Base-by-base conservation (phyloP, 2,797 vertebrate species). In the Thunnus albacares region DNA sequence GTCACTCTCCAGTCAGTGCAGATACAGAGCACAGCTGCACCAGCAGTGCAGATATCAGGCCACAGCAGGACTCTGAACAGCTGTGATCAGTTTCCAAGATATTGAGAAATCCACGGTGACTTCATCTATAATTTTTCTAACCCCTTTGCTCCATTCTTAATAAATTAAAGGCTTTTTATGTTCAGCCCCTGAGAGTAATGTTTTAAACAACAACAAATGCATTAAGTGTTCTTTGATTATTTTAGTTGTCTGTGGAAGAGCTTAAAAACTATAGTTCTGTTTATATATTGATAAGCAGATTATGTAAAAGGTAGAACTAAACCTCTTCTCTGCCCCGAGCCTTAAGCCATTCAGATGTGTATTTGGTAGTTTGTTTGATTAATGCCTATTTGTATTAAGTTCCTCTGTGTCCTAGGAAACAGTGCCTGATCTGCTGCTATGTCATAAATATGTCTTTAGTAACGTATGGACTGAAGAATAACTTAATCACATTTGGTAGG, bases 91-190 rank as follows among this genome's bases (percentile, higher is more conserved):
- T 59, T 63, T 30, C 11, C 51, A 57, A 59, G 59, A 71, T 66
- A 55, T 10, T 35, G 22, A 64, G 65, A 68, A 83, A 45, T n/a
- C 38, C 22, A 26, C 10, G 62, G 12, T 60, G 57, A 63, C 24
- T 5, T 17, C 58, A 72, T 81, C 15, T 68, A 52, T 71, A 57
- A 79, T 83, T 83, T 4, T 24, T 83, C 10, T 24, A 58, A 69
- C 62, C 38, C 57, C 66, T 79, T 84, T 35, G 73, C 18, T 33
- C 15, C 20, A 59, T 26, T 22, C 26, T 53, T 61, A 71, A 76
- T 72, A 72, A 66, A 73, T 69, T 13, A 35, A 70, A 79, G 12
- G 5, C 4, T 11, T 24, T 75, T 75, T 38, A 49, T 81, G 33
- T 57, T 71, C n/a, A 12, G 13, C 24, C 20, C 28, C 15, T 15